Percentiles rank a stretch among this genome's conserved stretches.
Evolutionary conservation across 2,888 invertebrate species (phyloP).

Genomic region (Hypomecis punctinalis): DNA sequence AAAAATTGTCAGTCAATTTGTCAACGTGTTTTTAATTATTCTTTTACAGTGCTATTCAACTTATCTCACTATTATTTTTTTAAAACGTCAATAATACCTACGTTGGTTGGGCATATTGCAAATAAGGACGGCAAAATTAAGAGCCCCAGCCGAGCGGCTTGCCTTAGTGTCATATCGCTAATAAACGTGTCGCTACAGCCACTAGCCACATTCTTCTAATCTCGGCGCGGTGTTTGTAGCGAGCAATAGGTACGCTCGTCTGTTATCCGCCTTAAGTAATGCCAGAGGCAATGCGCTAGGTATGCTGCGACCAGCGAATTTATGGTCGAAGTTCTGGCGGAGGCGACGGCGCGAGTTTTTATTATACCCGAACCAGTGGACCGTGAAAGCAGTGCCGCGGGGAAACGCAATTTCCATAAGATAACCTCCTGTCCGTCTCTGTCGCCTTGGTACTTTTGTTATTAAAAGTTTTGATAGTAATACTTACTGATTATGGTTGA

Average conservation of each 20-base stretch:
- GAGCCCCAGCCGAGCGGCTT: too few relatives aligned
- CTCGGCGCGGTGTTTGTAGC: too few relatives aligned
- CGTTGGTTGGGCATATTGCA: too few relatives aligned
- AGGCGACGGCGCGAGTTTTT: constrained; percentile 85
- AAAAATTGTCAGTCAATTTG: too few relatives aligned
- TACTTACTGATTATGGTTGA: constrained; percentile 14
- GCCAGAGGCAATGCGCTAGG: constrained; percentile 64
- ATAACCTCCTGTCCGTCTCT: constrained; percentile 78
- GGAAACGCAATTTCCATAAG: constrained; percentile 81
- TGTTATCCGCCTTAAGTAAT: constrained; percentile 55
- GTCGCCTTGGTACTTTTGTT: constrained; percentile 79
- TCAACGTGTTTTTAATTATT: too few relatives aligned
- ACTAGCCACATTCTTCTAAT: too few relatives aligned
- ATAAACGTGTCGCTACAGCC: too few relatives aligned
- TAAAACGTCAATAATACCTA: too few relatives aligned
- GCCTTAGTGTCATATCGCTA: too few relatives aligned
- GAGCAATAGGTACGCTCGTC: too few relatives aligned
- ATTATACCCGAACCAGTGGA: constrained; percentile 86
- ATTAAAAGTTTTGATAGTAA: constrained; percentile 70
- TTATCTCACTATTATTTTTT: too few relatives aligned
- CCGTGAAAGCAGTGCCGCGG: constrained; percentile 84
- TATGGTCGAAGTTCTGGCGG: constrained; percentile 84
- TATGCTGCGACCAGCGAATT: constrained; percentile 79
- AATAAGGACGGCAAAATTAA: not conserved
- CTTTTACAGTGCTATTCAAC: too few relatives aligned